phyloP scores from a whole-genome alignment of 2,888 invertebrate species.

The Arge pagana region DNA sequence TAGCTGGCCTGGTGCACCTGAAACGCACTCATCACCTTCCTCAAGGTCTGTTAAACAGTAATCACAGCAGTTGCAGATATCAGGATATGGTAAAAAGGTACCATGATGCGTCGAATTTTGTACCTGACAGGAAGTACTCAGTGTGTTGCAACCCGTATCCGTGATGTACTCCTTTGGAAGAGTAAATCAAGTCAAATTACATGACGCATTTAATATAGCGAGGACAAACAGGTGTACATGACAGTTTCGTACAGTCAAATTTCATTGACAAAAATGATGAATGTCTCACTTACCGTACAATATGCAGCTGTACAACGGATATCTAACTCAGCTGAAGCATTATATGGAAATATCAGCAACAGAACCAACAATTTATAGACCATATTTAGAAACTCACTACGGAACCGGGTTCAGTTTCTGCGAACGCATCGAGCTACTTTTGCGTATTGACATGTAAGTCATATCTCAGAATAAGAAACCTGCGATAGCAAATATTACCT shows the following conservation, averaged over 20 bases:
- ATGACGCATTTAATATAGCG: no score
- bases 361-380: slow-evolving; percentile 9
- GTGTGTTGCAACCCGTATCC: slow-evolving; percentile 52
- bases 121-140: slow-evolving; percentile 59
- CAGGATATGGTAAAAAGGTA: slow-evolving; percentile 62
- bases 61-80: slow-evolving; percentile 68
- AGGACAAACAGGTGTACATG: no score
- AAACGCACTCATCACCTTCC: slow-evolving; percentile 61
- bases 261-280: slow-evolving; percentile 1
- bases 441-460: no score
- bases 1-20: slow-evolving; percentile 61
- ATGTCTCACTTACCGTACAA: slow-evolving; percentile 13
- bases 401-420: no score
- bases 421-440: no score
- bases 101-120: slow-evolving; percentile 66
- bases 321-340: slow-evolving; percentile 7
- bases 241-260: neutral
- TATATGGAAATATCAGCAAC: neutral
- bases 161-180: slow-evolving; percentile 36
- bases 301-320: slow-evolving; percentile 14
- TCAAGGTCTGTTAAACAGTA: slow-evolving; percentile 65
- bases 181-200: neutral
- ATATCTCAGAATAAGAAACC: no score
- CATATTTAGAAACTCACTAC: slow-evolving; percentile 1
- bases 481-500: no score